Evolutionary conservation across 2,797 vertebrate genomes (phyloP).

Genomic region (Choloepus didactylus): DNA sequence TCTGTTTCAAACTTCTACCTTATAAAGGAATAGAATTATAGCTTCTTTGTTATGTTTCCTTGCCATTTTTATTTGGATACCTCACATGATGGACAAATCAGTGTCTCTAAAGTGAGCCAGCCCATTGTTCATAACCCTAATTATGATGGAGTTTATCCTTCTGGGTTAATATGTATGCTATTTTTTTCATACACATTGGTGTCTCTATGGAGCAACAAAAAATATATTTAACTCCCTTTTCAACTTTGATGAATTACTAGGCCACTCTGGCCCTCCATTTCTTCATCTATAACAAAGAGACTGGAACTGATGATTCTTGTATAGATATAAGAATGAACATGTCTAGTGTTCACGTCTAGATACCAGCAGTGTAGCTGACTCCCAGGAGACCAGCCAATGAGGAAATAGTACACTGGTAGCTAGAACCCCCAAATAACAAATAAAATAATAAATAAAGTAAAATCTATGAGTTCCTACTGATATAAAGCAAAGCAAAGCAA

Average conservation of each 20-base stretch:
- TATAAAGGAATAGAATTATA: not conserved
- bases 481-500: not conserved
- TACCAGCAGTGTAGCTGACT: not conserved
- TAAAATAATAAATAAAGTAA: not conserved
- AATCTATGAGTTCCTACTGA: not conserved
- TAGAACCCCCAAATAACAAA: not conserved
- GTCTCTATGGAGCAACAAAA: not conserved
- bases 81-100: too few relatives aligned
- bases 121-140: not conserved
- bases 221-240: not conserved
- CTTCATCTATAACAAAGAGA: not conserved
- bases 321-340: not conserved
- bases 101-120: not conserved
- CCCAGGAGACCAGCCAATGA: not conserved
- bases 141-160: not conserved
- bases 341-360: not conserved
- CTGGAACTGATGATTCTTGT: not conserved
- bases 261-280: not conserved
- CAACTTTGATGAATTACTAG: not conserved
- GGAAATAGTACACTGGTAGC: not conserved
- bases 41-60: not conserved
- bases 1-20: not conserved
- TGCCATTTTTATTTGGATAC: not conserved
- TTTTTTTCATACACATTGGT: not conserved
- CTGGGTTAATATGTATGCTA: not conserved